Base-by-base conservation (phyloP, 2,888 invertebrate genomes). In the Bombylius discolor region DNA sequence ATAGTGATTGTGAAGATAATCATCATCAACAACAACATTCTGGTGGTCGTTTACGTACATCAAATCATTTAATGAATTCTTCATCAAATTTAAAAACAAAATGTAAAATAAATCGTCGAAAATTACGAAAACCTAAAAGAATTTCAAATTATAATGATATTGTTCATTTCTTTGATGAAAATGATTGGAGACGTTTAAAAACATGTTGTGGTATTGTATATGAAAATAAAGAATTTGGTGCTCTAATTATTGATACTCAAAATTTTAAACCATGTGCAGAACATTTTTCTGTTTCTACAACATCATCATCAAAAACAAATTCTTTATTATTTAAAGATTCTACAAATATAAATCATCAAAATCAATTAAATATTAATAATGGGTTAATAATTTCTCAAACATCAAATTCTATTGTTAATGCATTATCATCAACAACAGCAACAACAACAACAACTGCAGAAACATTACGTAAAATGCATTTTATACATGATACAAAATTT, bases 141-240 rank as follows among this genome's bases (percentile, higher is more conserved):
- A 23, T 23, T 23, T 23, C 23, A 23, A 59, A 68, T 63, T 64
- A 66, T 5, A 65, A 64, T 6, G 67, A 69, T n/a, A 64, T 64
- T 47, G 63, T 67, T 11, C 66, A 65, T 34, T 70, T 73, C 56
- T 71, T 69, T 49, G 72, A 73, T 59, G 65, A 67, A 33, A 63
- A 65, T 4, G 64, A 69, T 56, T 68, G 74, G 65, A 58, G 63
- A 23, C 64, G 66, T 13, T 53, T 69, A 5, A 67, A 68, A 53
- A 66, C 70, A 1, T 74, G 75, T 59, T 74, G 74, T 59, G 75
- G 75, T 6, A 52, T 64, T 34, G 60, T 66, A 0, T 67, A 66
- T 55, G 67, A 68, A 57, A 66, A 67, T 57, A 53, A 60, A 11
- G 51, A 61, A 51, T 57, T 67, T 36, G 63, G 63, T 56, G 64